phyloP scores from a whole-genome alignment of 2,113 vertebrate genomes.

The Nycticebus coucang region DNA sequence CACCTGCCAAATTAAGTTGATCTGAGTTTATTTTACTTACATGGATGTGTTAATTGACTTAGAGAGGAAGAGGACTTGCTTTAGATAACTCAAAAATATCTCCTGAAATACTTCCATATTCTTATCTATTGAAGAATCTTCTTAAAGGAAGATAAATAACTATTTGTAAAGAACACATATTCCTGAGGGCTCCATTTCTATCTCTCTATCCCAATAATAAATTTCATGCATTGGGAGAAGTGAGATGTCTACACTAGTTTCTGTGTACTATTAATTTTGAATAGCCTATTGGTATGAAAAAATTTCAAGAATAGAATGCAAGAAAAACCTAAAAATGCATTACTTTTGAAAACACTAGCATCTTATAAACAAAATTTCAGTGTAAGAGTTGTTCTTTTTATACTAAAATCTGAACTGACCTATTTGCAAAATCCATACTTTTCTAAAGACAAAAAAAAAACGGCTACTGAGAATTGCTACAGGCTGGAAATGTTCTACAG shows the following conservation, averaged over 20 bases:
- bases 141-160: background rate
- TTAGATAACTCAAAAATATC: background rate
- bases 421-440: slow-evolving; percentile 25
- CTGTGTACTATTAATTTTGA: background rate
- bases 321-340: background rate
- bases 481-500: background rate
- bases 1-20: background rate
- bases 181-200: background rate
- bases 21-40: background rate
- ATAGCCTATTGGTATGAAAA: background rate
- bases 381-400: background rate
- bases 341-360: background rate
- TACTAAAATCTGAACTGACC: background rate
- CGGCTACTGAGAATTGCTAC: background rate
- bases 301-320: background rate
- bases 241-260: background rate
- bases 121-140: background rate
- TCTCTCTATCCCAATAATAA: background rate
- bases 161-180: background rate
- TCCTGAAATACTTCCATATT: background rate
- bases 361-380: background rate
- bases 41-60: background rate
- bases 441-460: slow-evolving; percentile 30
- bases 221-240: background rate
- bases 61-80: background rate